Percentiles rank a stretch among this genome's conserved stretches.
Conservation (phyloP, 2,888 invertebrate species). For the Hartigia nigra region DNA sequence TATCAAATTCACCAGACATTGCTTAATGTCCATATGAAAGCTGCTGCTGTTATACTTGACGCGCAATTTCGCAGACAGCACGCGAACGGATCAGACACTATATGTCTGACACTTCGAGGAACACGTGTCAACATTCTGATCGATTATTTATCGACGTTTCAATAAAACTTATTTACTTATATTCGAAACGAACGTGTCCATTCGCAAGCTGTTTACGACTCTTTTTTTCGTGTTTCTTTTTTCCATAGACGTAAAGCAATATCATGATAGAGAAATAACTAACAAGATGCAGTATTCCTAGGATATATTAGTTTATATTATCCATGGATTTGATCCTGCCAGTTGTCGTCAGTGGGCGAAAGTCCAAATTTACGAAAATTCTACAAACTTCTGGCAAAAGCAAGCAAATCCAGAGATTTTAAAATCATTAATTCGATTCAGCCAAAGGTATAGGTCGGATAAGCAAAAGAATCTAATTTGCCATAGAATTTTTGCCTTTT, state of each 20-base stretch:
- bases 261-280: background rate
- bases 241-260: background rate
- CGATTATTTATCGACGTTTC: no score
- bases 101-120: background rate
- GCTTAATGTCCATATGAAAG: background rate
- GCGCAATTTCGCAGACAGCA: background rate
- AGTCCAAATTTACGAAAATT: no score
- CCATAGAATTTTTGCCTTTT: background rate
- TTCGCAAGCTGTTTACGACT: background rate
- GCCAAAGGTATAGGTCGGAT: no score
- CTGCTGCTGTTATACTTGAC: background rate
- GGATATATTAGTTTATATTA: background rate
- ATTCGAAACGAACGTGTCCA: no score
- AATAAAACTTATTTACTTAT: no score
- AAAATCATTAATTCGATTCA: no score
- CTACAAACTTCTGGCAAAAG: no score
- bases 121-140: background rate
- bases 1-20: background rate
- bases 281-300: background rate
- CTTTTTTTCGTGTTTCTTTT: background rate
- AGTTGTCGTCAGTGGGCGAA: no score
- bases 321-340: no score
- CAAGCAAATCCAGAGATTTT: no score
- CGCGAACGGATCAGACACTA: background rate
- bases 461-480: background rate